phyloP scores from a whole-genome alignment of 2,113 vertebrate genomes.

The Emydura subglobosa region DNA sequence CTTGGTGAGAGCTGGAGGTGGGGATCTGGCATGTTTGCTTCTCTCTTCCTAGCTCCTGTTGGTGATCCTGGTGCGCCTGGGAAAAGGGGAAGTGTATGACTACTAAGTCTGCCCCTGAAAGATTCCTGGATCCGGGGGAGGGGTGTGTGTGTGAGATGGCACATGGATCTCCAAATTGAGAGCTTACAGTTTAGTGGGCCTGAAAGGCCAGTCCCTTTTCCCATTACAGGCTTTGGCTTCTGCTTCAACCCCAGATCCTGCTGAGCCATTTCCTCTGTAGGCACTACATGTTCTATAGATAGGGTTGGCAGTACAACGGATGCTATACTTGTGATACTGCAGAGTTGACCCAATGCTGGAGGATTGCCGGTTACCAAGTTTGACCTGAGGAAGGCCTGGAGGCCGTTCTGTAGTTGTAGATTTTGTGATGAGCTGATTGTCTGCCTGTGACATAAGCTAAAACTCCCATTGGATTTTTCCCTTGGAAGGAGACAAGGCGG shows the following conservation, averaged over 20 bases:
- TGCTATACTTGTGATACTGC: not conserved
- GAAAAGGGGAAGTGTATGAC: not conserved
- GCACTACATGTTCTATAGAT: not conserved
- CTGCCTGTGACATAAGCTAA: not conserved
- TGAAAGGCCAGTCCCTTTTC: not conserved
- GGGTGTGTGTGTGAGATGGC: not conserved
- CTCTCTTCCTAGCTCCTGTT: not conserved
- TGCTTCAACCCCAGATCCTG: not conserved
- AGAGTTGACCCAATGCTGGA: conserved; percentile 13
- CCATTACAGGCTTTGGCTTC: fast-evolving
- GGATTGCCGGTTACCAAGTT: fast-evolving
- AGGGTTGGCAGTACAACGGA: not conserved
- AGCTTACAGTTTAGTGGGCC: not conserved
- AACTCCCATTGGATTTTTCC: not conserved
- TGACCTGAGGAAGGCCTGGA: not conserved
- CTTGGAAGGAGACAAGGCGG: not conserved
- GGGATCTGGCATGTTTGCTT: not conserved
- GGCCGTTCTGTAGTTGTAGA: not conserved
- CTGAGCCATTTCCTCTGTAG: not conserved
- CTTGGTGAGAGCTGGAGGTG: not conserved
- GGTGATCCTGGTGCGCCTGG: not conserved
- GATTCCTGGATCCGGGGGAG: not conserved
- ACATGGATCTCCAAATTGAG: not conserved
- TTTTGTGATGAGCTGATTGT: not conserved
- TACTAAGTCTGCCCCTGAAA: not conserved